Base-by-base conservation (phyloP, 2,113 vertebrate genomes). In the Formicarius rufipectus region DNA sequence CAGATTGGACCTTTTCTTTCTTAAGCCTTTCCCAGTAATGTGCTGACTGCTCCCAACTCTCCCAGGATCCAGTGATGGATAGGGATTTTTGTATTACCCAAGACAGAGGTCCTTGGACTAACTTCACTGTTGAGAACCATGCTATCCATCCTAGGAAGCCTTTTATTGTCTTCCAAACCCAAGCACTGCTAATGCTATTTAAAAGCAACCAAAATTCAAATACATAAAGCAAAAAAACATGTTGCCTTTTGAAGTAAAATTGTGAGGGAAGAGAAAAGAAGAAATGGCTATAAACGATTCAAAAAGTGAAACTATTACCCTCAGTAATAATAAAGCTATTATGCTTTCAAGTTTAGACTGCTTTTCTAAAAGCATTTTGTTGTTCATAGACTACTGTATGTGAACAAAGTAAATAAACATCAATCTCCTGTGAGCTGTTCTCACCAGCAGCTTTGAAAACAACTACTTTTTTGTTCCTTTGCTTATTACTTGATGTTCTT, bases 291-390 rank as follows among this genome's bases (percentile, higher is more conserved):
- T 50, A 45, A 86, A 78, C 30, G 10, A 56, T 45, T 56, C 8
- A 42, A 84, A 53, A 93, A 92, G 72, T 55, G 58, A 55, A 91
- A 71, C 42, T 91, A 91, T 91, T 92, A 91, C n/a, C 60, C 74
- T 96, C 4, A 1, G 44, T 55, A 93, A 94, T 56, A 87, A 91
- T 73, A 96, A 93, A 75, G 71, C 35, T 87, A 91, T 95, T 90
- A 69, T 72, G 79, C 77, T 96, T 93, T 82, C 58, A 76, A 83
- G 79, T 95, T 97, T 71, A 96, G 58, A 82, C 50, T 30, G 18
- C 6, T 16, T 93, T 81, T 84, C 42, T 31, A 59, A 95, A 84
- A 89, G 77, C 63, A 90, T 95, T 97, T 97, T 92, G 97, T 97
- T 97, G 96, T 59, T 95, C 66, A 40, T 66, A 71, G 81, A 84